Evolutionary conservation across 64 coral and sea anemone species (phyloP), one percentile per base, ranked within the genome.

Genomic region (Acropora yongei): DNA sequence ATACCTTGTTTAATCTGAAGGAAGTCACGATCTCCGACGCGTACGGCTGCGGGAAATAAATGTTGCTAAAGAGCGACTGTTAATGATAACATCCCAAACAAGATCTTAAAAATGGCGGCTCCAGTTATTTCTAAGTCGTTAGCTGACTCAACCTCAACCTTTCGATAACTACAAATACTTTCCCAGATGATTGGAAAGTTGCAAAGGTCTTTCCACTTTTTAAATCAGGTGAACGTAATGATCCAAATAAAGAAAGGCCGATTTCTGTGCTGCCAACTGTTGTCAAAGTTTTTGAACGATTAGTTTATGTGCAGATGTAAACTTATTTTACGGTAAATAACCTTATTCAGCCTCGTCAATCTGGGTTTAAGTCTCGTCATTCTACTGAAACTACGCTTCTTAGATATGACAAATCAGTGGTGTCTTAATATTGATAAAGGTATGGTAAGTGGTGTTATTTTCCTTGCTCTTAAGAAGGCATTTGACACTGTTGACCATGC

Each of bases 21-120:
- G 50, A 53, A 53, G 50, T 53, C 50, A 53, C 50, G 50, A 53
- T 53, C 50, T 53, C 50, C 50, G 50, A 53, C 50, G 50, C 0
- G 17, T 77, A 53, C 50, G 50, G n/a, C 47, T 77, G n/a, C 41
- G 40, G 12, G 47, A 77, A 77, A 30, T 77, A 12, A 20, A 79
- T 42, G 51, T 79, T 49, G 77, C 77, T 45, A 79, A 79, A 42
- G 77, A 42, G 77, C 77, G 51, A 49, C 77, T 41, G 77, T 44
- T 16, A 30, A 1, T 44, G 77, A 79, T 79, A 50, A 42, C 77
- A 79, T 79, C 19, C 41, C 77, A 47, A 45, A 45, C 46, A 79
- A 79, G 46, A 42, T 79, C 9, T 79, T 79, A 79, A 79, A 79
- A 47, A 79, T 45, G 18, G 77, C 77, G 50, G 8, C 50, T 53